phyloP scores from a whole-genome alignment of 2,113 vertebrate species.

The Melanotaenia duboulayi region DNA sequence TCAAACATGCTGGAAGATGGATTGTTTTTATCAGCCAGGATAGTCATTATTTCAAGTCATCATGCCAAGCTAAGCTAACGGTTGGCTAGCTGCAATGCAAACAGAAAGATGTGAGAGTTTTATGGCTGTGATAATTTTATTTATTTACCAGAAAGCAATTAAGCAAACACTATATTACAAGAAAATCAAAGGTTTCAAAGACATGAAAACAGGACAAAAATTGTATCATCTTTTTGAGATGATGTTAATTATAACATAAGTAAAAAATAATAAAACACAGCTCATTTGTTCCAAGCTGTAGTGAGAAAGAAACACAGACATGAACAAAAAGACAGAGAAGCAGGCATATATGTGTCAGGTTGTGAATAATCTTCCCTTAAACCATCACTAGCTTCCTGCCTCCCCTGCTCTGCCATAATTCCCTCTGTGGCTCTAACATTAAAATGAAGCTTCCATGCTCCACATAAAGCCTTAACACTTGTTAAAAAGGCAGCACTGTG shows the following conservation, averaged over 20 bases:
- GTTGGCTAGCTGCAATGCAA: too few relatives aligned
- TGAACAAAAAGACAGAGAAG: slow-evolving; percentile 4
- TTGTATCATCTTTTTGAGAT: slow-evolving; percentile 1
- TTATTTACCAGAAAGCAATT: too few relatives aligned
- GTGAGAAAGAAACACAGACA: neutral
- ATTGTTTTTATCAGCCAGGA: too few relatives aligned
- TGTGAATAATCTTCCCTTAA: slow-evolving; percentile 7
- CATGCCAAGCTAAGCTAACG: too few relatives aligned
- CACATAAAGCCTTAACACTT: neutral
- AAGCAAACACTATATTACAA: too few relatives aligned
- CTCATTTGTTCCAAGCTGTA: slow-evolving; percentile 35
- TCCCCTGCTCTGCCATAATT: neutral
- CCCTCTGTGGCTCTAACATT: too few relatives aligned
- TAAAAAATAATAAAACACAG: neutral
- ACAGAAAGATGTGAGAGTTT: too few relatives aligned
- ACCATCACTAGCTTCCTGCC: slow-evolving; percentile 13
- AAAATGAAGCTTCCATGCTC: rapidly evolving
- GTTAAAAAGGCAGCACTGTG: neutral
- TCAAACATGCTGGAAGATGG: too few relatives aligned
- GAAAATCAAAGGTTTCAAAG: too few relatives aligned
- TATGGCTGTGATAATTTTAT: too few relatives aligned
- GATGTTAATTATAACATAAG: neutral
- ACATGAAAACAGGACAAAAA: too few relatives aligned
- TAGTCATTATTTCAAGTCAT: too few relatives aligned
- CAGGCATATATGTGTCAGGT: slow-evolving; percentile 17